These are phyloP conservation scores for Tipula lateralis DNA, from an alignment of 2,888 invertebrate genomes.

Conservation along the genomic window DNA sequence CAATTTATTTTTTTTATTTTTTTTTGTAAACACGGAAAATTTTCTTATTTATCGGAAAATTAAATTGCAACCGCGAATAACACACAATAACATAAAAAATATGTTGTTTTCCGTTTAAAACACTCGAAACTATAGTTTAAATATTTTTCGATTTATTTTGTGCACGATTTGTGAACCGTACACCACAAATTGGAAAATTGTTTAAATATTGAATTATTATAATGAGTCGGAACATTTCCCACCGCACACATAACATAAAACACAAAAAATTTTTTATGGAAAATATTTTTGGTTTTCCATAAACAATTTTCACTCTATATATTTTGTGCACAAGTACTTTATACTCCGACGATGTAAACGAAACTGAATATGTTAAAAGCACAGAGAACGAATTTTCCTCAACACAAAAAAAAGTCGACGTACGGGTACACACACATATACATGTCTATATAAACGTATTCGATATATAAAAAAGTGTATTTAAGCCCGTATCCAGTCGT, in stretches of 20 bases:
- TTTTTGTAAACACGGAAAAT: background rate
- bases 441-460: no score
- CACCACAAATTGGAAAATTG: background rate
- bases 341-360: background rate
- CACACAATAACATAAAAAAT: background rate
- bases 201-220: background rate
- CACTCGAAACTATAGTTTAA: background rate
- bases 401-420: background rate
- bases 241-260: background rate
- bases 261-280: background rate
- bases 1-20: background rate
- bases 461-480: background rate
- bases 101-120: background rate
- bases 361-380: conserved; percentile 3
- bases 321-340: background rate
- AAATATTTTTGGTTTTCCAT: background rate
- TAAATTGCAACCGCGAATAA: background rate
- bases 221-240: background rate
- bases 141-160: background rate
- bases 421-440: background rate
- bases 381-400: background rate
- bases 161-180: background rate
- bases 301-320: conserved; percentile 1
- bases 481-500: background rate
- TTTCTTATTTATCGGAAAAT: background rate